Evolutionary conservation across 1,140 invertebrate genomes (phyloP), one percentile per base, ranked within the genome.

Genomic region (Apis cerana): DNA sequence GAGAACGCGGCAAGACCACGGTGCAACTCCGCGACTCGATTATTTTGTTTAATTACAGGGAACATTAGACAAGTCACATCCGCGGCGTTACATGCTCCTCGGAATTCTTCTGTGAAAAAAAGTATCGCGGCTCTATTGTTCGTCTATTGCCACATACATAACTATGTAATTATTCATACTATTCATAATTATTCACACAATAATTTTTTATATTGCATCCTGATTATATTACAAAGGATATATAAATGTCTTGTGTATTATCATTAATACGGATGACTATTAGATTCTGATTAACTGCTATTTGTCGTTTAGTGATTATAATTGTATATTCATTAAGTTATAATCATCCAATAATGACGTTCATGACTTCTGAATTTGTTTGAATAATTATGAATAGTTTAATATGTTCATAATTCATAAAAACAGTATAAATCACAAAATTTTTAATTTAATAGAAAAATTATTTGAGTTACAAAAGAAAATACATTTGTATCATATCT

Each of bases 31-130:
- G 56, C 83, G 69, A 74, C 81, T 81, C 83, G 72, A 84, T 88
- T 89, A 85, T 90, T 90, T 85, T 80, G 84, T 87, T 90, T 90
- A 89, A 90, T 90, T 90, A 84, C 83, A 65, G 82, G 76, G 85
- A 89, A 81, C 62, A 58, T 85, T 84, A 76, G 81, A 83, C 59
- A 58, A 80, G 65, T 85, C 64, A 65, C 58, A 75, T 86, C 76
- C 83, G 54, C 59, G 68, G 71, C 54, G 69, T 58, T 84, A 62
- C 56, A 58, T 21, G 62, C 9, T 54, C 61, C 23, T 23, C 23
- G 1, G 17, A 43, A n/a, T 10, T 52, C 50, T 27, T 50, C 23
- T n/a, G 19, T 27, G 52, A 11, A 54, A 50, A 27, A 19, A 23
- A 21, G 5, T 65, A 81, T 56, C 48, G 50, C 77, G 23, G 12